Conservation (phyloP, 2,888 invertebrate species). For the Melanargia galathea region DNA sequence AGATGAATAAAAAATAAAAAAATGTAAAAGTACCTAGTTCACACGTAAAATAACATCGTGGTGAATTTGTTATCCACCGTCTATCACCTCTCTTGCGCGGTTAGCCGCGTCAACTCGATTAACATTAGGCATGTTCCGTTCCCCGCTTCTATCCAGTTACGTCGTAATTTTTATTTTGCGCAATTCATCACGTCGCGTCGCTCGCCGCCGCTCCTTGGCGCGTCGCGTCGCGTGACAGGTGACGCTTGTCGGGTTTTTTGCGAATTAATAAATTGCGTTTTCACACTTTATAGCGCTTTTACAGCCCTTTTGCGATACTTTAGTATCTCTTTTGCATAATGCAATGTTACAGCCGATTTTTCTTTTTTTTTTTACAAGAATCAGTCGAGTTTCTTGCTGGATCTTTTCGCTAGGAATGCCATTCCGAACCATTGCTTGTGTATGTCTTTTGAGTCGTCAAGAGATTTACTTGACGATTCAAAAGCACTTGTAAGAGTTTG, state of each 20-base stretch:
- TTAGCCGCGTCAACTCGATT: constrained; percentile 57
- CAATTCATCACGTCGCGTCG: constrained; percentile 67
- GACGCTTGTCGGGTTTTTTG: constrained; percentile 60
- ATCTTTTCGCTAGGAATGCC: no score
- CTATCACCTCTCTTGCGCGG: constrained; percentile 37
- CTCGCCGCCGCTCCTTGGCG: constrained; percentile 49
- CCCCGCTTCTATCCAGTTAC: constrained; percentile 56
- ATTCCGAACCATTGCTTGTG: no score
- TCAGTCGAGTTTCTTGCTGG: no score
- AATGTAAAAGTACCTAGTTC: no score
- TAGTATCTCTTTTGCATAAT: background rate
- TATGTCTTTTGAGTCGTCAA: no score
- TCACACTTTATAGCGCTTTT: constrained; percentile 52
- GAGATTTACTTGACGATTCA: no score
- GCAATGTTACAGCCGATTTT: background rate
- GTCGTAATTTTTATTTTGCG: constrained; percentile 72
- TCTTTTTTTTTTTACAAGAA: no score
- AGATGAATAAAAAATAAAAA: no score
- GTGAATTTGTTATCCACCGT: constrained; percentile 29
- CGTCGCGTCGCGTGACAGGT: constrained; percentile 60
- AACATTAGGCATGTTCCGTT: constrained; percentile 60
- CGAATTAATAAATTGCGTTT: constrained; percentile 67
- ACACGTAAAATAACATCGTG: background rate
- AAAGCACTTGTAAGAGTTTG: no score
- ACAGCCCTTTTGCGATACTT: background rate